Evolutionary conservation across 2,113 vertebrate species (phyloP).

Genomic region (Lutjanus erythropterus): DNA sequence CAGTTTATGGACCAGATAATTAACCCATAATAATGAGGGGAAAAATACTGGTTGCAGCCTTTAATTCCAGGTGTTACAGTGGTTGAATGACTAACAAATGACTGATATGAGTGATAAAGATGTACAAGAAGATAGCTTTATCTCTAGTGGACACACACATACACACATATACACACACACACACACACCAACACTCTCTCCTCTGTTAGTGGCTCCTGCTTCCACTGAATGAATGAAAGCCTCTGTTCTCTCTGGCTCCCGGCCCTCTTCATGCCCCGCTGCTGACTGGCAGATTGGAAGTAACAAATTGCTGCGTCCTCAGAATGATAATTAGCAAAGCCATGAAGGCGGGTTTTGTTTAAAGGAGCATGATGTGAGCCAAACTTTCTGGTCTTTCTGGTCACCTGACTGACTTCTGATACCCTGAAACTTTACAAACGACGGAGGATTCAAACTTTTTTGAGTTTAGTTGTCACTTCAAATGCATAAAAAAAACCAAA

Average conservation of each 20-base stretch:
- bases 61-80: conserved; percentile 20
- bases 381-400: conserved; percentile 82
- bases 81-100: conserved; percentile 13
- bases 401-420: conserved; percentile 89
- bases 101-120: conserved; percentile 51
- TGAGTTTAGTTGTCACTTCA: not conserved
- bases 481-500: no score
- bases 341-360: conserved; percentile 98
- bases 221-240: conserved; percentile 74
- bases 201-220: conserved; percentile 65
- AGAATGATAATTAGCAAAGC: conserved; percentile 98
- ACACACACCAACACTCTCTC: conserved; percentile 33
- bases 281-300: conserved; percentile 97
- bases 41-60: not conserved
- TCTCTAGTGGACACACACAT: conserved; percentile 29
- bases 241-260: conserved; percentile 84
- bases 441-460: conserved; percentile 18
- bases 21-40: not conserved
- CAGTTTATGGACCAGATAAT: not conserved
- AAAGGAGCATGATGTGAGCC: conserved; percentile 88
- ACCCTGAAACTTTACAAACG: conserved; percentile 54
- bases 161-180: conserved; percentile 48
- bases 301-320: conserved; percentile 99
- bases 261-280: conserved; percentile 90
- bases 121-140: conserved; percentile 56